These are phyloP conservation scores for Mesorhabditis sp. DNA, from an alignment of 2,888 invertebrate species.

Conservation along the genomic window DNA sequence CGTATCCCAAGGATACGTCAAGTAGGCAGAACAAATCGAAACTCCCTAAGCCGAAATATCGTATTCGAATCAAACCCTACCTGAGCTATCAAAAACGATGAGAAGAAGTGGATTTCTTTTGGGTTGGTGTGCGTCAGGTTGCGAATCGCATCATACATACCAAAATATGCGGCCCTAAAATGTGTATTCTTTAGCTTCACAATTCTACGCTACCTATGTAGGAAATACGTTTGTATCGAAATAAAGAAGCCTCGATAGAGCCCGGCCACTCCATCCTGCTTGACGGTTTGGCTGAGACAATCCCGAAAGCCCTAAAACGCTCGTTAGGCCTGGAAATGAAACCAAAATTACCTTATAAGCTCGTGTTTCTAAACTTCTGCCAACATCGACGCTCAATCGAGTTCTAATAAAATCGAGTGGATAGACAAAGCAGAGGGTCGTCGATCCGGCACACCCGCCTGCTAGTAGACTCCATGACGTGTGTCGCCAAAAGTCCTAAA, in stretches of 20 bases:
- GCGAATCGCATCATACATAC: constrained; percentile 88
- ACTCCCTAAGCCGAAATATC: constrained; percentile 22
- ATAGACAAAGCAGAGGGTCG: constrained; percentile 41
- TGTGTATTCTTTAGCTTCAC: not conserved
- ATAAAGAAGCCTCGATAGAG: constrained; percentile 88
- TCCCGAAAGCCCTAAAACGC: constrained; percentile 31
- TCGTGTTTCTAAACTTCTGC: constrained; percentile 24
- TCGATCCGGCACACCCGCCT: constrained; percentile 41
- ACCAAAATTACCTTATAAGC: constrained; percentile 26
- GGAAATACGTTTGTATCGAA: constrained; percentile 71
- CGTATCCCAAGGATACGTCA: constrained; percentile 93
- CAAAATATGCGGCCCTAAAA: constrained; percentile 83
- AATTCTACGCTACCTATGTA: not conserved
- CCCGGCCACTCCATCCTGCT: constrained; percentile 76
- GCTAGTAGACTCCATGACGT: constrained; percentile 30
- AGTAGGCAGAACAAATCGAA: constrained; percentile 32
- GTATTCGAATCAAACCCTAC: constrained; percentile 15
- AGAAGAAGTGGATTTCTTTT: constrained; percentile 77
- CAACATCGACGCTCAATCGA: constrained; percentile 36
- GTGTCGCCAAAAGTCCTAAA: constrained; percentile 33
- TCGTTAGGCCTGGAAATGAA: not conserved
- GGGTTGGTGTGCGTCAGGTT: constrained; percentile 69
- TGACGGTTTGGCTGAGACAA: constrained; percentile 68
- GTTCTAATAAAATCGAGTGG: constrained; percentile 42
- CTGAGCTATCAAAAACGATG: constrained; percentile 77